These are phyloP conservation scores for Crocidura indochinensis DNA, from an alignment of 2,797 vertebrate species.

Conservation along the genomic window DNA sequence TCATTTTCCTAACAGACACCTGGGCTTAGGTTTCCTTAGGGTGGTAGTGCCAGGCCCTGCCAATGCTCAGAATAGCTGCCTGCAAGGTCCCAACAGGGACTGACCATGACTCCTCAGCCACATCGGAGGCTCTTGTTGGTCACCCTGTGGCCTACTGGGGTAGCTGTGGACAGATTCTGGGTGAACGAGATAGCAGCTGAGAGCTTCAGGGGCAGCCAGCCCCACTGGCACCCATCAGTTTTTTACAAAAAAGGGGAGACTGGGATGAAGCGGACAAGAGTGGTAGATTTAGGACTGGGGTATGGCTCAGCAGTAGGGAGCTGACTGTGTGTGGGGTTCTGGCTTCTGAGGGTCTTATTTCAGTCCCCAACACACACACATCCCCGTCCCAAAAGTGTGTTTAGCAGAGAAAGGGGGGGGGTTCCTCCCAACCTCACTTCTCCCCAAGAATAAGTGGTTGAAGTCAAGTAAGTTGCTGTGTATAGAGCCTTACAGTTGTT, in stretches of 20 bases:
- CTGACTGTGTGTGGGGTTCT: too few relatives aligned
- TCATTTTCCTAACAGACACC: constrained; percentile 75
- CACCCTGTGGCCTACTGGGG: background rate
- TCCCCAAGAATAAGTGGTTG: background rate
- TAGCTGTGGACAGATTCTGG: background rate
- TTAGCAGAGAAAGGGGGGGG: too few relatives aligned
- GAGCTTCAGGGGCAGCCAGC: too few relatives aligned
- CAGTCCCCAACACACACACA: too few relatives aligned
- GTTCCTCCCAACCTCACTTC: background rate
- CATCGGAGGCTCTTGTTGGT: background rate
- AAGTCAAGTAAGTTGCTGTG: background rate
- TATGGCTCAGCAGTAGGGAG: too few relatives aligned
- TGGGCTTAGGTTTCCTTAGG: constrained; percentile 74
- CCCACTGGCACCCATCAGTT: too few relatives aligned
- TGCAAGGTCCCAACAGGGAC: background rate
- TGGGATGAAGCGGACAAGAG: background rate
- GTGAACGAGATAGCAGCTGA: background rate
- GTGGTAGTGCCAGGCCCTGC: constrained; percentile 41
- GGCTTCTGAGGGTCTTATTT: too few relatives aligned
- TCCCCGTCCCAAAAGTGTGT: too few relatives aligned
- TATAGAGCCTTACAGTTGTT: background rate
- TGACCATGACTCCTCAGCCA: background rate
- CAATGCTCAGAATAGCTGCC: rapidly evolving
- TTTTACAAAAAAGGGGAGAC: too few relatives aligned
- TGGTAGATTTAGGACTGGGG: background rate